Evolutionary conservation across 2,797 vertebrate genomes (phyloP).

Genomic region (Muraenolepis orangiensis): DNA sequence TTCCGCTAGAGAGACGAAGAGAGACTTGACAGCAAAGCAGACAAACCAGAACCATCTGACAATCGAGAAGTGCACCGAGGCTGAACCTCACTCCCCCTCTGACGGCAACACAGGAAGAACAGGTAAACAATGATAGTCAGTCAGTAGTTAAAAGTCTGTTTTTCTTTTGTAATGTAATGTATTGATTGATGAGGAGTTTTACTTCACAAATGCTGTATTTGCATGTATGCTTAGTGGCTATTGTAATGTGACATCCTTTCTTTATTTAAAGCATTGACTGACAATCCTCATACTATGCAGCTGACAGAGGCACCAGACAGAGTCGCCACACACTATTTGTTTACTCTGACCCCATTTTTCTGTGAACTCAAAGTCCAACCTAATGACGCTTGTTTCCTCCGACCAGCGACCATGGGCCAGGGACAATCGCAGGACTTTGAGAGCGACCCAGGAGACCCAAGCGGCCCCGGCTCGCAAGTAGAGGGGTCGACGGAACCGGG

Average conservation of each 20-base stretch:
- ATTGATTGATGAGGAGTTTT: neutral
- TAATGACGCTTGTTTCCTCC: conserved; percentile 6
- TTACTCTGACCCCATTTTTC: neutral
- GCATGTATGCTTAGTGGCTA: neutral
- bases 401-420: conserved; percentile 57
- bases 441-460: conserved; percentile 19
- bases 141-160: neutral
- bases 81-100: neutral
- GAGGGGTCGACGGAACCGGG: neutral
- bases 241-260: neutral
- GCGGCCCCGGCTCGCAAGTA: conserved; percentile 5
- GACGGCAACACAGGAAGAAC: conserved; percentile 17
- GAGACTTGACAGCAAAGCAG: conserved; percentile 3
- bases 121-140: conserved; percentile 20
- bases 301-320: neutral
- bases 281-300: neutral
- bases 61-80: neutral
- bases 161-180: neutral
- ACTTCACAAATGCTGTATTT: neutral
- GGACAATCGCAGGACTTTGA: conserved; percentile 47
- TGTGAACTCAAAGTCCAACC: neutral
- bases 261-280: neutral
- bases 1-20: conserved; percentile 19
- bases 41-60: neutral
- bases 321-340: neutral